These are phyloP conservation scores for Trachemys scripta DNA, from an alignment of 2,113 vertebrate genomes.

Conservation along the genomic window DNA sequence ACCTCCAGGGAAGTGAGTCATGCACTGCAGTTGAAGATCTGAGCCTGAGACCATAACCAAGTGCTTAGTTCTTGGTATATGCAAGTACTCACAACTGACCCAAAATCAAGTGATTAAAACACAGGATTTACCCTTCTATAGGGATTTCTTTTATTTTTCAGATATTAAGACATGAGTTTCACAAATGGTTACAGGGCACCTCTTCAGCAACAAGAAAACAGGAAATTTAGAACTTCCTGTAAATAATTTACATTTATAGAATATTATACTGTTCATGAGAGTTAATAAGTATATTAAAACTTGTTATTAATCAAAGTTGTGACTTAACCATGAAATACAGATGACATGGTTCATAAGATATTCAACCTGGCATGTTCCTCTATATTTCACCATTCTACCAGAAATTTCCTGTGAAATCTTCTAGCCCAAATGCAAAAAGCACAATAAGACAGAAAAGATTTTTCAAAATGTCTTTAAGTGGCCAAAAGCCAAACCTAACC, in stretches of 20 bases:
- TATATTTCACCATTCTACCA: background rate
- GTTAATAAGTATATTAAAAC: background rate
- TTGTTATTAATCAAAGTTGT: too few relatives aligned
- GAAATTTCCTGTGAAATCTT: background rate
- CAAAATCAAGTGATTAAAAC: background rate
- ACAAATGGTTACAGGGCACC: background rate
- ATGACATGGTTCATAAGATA: background rate
- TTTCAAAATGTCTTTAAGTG: background rate
- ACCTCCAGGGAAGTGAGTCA: background rate
- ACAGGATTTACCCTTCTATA: background rate
- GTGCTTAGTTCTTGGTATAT: background rate
- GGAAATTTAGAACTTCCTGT: background rate
- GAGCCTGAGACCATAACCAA: background rate
- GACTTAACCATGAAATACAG: too few relatives aligned
- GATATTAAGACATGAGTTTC: background rate
- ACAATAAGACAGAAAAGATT: background rate
- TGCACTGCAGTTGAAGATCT: background rate
- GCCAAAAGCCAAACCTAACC: background rate
- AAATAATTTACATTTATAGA: too few relatives aligned
- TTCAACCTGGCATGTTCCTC: background rate
- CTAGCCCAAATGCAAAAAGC: background rate
- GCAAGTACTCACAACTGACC: background rate
- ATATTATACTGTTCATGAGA: background rate
- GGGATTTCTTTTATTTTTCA: background rate
- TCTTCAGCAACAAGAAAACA: background rate